Conservation (phyloP, 2,888 invertebrate species). For the Allacma fusca region DNA sequence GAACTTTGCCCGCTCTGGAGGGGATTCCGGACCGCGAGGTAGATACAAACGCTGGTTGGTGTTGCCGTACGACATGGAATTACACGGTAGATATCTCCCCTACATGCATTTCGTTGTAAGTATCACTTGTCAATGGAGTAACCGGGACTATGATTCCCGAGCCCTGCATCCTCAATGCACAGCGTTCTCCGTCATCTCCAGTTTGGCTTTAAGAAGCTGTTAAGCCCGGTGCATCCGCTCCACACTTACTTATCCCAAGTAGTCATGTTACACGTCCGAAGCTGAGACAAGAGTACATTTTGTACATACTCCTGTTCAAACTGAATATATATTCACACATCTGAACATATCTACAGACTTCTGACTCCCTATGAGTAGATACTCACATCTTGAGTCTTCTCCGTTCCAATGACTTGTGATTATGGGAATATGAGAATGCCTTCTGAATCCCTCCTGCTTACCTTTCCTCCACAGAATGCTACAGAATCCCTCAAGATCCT, state of each 20-base stretch:
- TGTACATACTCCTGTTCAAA: too few relatives aligned
- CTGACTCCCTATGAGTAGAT: conserved; percentile 5
- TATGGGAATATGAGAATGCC: conserved; percentile 9
- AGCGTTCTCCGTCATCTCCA: not conserved
- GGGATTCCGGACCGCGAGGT: too few relatives aligned
- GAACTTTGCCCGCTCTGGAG: too few relatives aligned
- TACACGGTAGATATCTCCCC: not conserved
- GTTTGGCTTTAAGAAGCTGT: too few relatives aligned
- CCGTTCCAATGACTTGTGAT: conserved; percentile 21
- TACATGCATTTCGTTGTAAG: not conserved
- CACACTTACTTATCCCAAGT: too few relatives aligned
- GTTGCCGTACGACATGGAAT: not conserved
- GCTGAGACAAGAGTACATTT: too few relatives aligned
- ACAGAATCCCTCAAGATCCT: too few relatives aligned
- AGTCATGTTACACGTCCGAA: too few relatives aligned
- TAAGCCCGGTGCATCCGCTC: not conserved
- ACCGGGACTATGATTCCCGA: not conserved
- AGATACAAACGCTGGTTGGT: too few relatives aligned
- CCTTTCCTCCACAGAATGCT: too few relatives aligned
- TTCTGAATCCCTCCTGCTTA: not conserved
- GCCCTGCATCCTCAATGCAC: not conserved
- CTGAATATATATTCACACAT: too few relatives aligned
- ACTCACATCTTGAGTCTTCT: not conserved
- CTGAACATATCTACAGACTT: too few relatives aligned
- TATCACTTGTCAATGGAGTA: not conserved